These are phyloP conservation scores for Larimichthys polyactis DNA, from an alignment of 2,113 vertebrate genomes.

Conservation along the genomic window DNA sequence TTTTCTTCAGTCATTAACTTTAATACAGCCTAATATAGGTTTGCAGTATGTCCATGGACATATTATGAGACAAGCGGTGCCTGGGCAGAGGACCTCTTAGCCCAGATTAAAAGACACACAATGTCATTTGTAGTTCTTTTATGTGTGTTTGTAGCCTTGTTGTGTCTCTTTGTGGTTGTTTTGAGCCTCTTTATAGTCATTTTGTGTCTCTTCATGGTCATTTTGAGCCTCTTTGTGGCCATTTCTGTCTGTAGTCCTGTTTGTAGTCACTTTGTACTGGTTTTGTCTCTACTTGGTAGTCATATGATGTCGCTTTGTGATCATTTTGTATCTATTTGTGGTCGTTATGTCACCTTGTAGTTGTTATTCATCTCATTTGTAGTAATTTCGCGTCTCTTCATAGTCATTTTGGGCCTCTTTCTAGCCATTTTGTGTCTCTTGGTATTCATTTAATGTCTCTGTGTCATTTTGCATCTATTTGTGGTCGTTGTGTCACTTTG, in stretches of 20 bases:
- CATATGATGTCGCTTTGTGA: neutral
- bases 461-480: neutral
- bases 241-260: neutral
- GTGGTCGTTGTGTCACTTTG: neutral
- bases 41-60: neutral
- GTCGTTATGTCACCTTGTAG: neutral
- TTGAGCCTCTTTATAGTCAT: neutral
- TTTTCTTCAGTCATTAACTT: neutral
- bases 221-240: neutral
- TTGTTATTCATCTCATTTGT: neutral
- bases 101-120: neutral
- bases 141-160: neutral
- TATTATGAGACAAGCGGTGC: neutral
- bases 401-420: neutral
- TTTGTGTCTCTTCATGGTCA: neutral
- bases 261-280: neutral
- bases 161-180: neutral
- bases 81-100: neutral
- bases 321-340: neutral
- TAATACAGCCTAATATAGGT: neutral
- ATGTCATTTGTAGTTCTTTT: neutral
- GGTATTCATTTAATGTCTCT: too few relatives aligned
- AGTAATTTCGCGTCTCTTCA: rapidly evolving
- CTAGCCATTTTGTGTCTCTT: neutral
- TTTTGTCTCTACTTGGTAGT: too few relatives aligned